These are phyloP conservation scores for Rhopilema esculentum DNA, from an alignment of 30 jellyfish, hydroid and myxozoan genomes.

Conservation along the genomic window DNA sequence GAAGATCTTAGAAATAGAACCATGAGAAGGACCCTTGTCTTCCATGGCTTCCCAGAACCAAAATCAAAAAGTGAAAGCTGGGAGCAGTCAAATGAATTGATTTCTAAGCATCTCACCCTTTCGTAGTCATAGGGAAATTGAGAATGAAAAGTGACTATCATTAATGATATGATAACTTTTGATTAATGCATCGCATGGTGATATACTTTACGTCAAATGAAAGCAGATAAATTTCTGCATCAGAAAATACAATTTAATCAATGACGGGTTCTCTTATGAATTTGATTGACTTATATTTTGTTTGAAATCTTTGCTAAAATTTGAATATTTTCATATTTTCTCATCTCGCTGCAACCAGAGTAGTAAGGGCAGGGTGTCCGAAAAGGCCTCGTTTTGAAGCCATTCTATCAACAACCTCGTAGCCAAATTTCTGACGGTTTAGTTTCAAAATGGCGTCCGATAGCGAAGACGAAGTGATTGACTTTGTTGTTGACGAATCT, in stretches of 20 bases:
- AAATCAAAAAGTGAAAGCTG: conserved; percentile 26
- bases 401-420: neutral
- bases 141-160: neutral
- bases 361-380: too few relatives aligned
- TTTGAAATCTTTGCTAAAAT: too few relatives aligned
- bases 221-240: too few relatives aligned
- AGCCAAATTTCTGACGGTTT: too few relatives aligned
- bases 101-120: too few relatives aligned
- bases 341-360: too few relatives aligned
- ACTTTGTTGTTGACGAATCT: conserved; percentile 6
- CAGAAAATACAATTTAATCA: too few relatives aligned
- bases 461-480: conserved; percentile 18
- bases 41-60: conserved; percentile 22
- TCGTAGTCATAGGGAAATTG: conserved; percentile 27
- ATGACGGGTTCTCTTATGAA: too few relatives aligned
- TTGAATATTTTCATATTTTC: too few relatives aligned
- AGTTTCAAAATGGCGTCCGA: conserved; percentile 37
- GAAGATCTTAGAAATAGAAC: conserved; percentile 40
- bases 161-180: neutral
- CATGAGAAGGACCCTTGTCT: conserved; percentile 20
- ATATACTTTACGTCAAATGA: too few relatives aligned
- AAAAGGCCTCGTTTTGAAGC: conserved; percentile 6
- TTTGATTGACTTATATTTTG: too few relatives aligned
- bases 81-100: conserved; percentile 18
- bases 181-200: too few relatives aligned